Percentiles rank a stretch among this genome's conserved stretches.
These are phyloP conservation scores for Bos javanicus DNA, from an alignment of 2,113 vertebrate genomes.

Conservation along the genomic window DNA sequence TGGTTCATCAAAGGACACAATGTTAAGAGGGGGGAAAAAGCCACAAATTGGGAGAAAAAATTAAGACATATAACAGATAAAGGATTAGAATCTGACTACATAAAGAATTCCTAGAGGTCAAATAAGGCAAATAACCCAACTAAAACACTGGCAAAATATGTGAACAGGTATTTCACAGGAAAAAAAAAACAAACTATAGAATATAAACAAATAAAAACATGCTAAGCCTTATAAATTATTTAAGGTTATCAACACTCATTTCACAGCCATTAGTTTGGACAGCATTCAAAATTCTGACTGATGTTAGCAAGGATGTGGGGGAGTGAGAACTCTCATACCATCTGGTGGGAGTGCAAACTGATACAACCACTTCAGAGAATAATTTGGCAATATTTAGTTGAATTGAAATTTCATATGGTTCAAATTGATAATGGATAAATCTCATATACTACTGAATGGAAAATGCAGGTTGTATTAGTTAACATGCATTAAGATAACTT, in stretches of 20 bases:
- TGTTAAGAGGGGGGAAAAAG: not conserved
- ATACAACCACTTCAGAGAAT: not conserved
- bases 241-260: not conserved
- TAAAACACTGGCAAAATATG: not conserved
- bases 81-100: not conserved
- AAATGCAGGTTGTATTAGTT: not conserved
- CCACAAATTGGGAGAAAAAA: not conserved
- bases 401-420: constrained; percentile 8
- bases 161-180: not conserved
- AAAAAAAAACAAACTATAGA: not conserved
- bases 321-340: not conserved
- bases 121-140: not conserved
- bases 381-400: not conserved
- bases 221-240: not conserved
- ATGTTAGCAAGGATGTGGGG: not conserved
- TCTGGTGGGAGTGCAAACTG: not conserved
- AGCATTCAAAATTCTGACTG: not conserved
- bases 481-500: not conserved
- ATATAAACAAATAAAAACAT: not conserved
- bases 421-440: not conserved
- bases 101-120: not conserved
- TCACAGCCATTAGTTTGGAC: not conserved
- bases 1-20: not conserved
- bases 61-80: not conserved
- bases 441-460: not conserved